Evolutionary conservation across 2,797 vertebrate genomes (phyloP).

Genomic region (Mus spretus): DNA sequence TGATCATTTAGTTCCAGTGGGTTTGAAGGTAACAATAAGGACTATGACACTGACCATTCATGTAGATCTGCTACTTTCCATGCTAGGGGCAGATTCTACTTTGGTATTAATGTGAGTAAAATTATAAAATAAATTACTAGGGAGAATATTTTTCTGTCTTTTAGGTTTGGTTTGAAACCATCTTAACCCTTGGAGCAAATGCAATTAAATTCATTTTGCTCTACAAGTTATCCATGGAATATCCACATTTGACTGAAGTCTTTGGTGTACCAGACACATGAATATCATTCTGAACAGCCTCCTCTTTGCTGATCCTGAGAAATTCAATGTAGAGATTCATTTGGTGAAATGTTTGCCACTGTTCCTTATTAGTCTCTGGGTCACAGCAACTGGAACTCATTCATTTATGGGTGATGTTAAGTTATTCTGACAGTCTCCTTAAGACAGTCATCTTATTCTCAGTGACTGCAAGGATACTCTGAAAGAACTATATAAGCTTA

Average conservation of each 20-base stretch:
- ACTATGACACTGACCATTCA: not conserved
- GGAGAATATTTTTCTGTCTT: slow-evolving; percentile 7
- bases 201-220: slow-evolving; percentile 54
- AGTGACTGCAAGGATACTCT: not conserved
- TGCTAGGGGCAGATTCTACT: not conserved
- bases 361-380: slow-evolving; percentile 25
- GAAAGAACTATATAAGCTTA: not conserved
- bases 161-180: not conserved
- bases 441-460: not conserved
- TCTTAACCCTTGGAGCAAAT: not conserved
- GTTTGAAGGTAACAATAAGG: not conserved
- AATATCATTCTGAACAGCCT: not conserved
- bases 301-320: not conserved
- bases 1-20: not conserved
- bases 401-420: slow-evolving; percentile 49
- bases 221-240: not conserved
- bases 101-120: not conserved
- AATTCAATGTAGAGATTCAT: not conserved
- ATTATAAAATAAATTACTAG: not conserved
- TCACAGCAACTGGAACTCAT: not conserved
- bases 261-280: not conserved
- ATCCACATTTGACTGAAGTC: not conserved
- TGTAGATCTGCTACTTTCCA: not conserved
- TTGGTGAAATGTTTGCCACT: slow-evolving; percentile 41
- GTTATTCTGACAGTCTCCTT: slow-evolving; percentile 56